A percentile compares a stretch with the other conserved stretches of the same genome.
phyloP scores from a whole-genome alignment of 2,888 invertebrate genomes.

The Parthenolecanium corni region DNA sequence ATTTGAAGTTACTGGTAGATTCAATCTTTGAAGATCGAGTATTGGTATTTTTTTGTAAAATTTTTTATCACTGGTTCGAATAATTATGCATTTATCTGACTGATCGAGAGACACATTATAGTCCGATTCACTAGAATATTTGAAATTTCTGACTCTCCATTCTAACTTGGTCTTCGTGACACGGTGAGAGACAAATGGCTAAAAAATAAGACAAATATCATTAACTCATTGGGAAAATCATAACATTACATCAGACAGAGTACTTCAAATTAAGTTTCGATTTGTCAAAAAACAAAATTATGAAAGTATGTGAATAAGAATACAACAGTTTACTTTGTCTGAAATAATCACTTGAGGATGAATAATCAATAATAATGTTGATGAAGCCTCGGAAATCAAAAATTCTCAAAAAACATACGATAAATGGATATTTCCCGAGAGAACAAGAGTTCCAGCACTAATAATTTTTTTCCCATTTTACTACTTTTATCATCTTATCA shows the following conservation, averaged over 20 bases:
- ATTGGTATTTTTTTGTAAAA: conserved; percentile 61
- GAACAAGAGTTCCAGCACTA: no score
- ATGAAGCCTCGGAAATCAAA: no score
- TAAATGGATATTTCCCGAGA: no score
- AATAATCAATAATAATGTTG: no score
- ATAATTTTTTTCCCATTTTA: no score
- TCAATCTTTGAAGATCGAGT: conserved; percentile 57
- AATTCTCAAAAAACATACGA: no score
- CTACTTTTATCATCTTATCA: no score
- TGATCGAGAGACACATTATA: conserved; percentile 56
- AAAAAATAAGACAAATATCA: conserved; percentile 35
- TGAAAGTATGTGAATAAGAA: no score
- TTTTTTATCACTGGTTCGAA: conserved; percentile 68
- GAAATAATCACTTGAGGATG: no score
- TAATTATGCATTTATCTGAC: conserved; percentile 51
- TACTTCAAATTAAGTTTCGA: background rate
- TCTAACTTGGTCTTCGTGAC: conserved; percentile 63
- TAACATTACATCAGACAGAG: background rate
- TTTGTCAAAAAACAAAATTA: background rate
- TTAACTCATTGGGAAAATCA: conserved; percentile 2
- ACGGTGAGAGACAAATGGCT: conserved; percentile 58
- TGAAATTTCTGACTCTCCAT: conserved; percentile 70
- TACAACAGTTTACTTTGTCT: no score
- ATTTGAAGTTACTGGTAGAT: conserved; percentile 49
- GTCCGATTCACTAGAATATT: conserved; percentile 53